These are phyloP conservation scores for Hoplostethus mediterraneus DNA, from an alignment of 2,797 vertebrate species.

Conservation along the genomic window DNA sequence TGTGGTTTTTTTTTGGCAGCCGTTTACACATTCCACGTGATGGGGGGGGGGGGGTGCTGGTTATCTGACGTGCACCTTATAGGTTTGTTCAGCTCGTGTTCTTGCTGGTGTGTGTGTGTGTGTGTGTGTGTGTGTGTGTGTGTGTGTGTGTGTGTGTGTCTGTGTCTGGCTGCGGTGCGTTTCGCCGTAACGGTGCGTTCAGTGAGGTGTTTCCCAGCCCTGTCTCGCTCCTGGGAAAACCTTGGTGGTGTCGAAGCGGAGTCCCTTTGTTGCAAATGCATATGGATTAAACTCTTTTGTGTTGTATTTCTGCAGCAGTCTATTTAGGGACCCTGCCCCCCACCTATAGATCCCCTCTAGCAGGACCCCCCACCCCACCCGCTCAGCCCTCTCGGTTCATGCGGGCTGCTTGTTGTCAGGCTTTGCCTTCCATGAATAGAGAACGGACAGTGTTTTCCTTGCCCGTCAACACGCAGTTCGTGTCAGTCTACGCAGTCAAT, in stretches of 20 bases:
- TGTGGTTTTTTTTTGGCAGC: background rate
- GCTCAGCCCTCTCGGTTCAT: conserved; percentile 18
- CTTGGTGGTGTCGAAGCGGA: conserved; percentile 27
- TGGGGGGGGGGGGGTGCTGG: background rate
- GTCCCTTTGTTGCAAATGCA: conserved; percentile 64
- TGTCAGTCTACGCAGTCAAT: background rate
- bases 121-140: background rate
- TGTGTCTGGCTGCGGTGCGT: too few species aligned
- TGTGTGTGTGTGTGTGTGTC: too few species aligned
- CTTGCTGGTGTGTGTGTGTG: conserved; percentile 11
- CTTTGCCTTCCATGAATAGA: background rate
- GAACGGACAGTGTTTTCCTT: background rate
- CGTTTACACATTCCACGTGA: conserved; percentile 34
- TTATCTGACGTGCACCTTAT: conserved; percentile 8
- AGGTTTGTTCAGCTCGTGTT: background rate
- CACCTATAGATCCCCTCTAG: conserved; percentile 15
- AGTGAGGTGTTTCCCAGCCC: conserved; percentile 13
- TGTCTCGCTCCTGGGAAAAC: conserved; percentile 35
- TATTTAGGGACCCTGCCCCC: conserved; percentile 63
- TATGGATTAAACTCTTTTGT: conserved; percentile 76
- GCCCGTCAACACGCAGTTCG: background rate
- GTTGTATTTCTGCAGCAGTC: conserved; percentile 57
- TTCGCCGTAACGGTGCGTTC: background rate
- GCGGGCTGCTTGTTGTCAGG: conserved; percentile 18
- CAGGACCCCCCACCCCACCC: background rate